A percentile compares a stretch with the other conserved stretches of the same genome.
phyloP scores from a whole-genome alignment of 64 coral and sea anemone species.

The Pachyseris speciosa region DNA sequence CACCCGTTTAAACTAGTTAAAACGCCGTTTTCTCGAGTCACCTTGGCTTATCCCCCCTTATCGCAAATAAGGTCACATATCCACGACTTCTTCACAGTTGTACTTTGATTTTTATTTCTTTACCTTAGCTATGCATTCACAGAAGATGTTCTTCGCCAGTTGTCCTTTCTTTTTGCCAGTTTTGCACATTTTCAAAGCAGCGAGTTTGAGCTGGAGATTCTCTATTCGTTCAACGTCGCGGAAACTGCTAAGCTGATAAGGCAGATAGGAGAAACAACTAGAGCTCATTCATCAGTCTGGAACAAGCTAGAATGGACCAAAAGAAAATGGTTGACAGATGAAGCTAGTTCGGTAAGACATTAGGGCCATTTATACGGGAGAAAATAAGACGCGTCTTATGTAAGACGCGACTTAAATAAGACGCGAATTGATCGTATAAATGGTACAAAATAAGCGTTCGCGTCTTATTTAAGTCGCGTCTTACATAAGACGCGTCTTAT shows the following conservation, averaged over 20 bases:
- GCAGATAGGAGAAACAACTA: conserved; percentile 68
- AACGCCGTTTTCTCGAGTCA: too few species aligned
- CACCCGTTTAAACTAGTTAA: too few species aligned
- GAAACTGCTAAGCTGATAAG: conserved; percentile 76
- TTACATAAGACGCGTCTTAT: too few species aligned
- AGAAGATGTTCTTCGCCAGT: conserved; percentile 35
- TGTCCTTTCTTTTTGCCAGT: conserved; percentile 76
- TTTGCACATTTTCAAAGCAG: conserved; percentile 59
- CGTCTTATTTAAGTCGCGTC: too few species aligned
- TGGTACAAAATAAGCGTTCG: too few species aligned
- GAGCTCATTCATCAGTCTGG: conserved; percentile 72
- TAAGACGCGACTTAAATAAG: too few species aligned
- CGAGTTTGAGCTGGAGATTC: conserved; percentile 69
- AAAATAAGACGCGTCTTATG: too few species aligned
- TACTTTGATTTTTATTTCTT: not conserved
- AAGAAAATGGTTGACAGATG: conserved; percentile 85
- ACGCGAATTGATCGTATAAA: too few species aligned
- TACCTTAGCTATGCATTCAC: conserved; percentile 26
- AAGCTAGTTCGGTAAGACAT: conserved; percentile 74
- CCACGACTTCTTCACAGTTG: too few species aligned
- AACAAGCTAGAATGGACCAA: conserved; percentile 76
- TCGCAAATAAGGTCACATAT: too few species aligned
- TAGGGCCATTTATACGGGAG: too few species aligned
- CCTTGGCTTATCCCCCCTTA: too few species aligned
- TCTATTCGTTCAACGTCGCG: conserved; percentile 47